phyloP scores from a whole-genome alignment of 2,113 vertebrate genomes.

The Dermatemys mawii region DNA sequence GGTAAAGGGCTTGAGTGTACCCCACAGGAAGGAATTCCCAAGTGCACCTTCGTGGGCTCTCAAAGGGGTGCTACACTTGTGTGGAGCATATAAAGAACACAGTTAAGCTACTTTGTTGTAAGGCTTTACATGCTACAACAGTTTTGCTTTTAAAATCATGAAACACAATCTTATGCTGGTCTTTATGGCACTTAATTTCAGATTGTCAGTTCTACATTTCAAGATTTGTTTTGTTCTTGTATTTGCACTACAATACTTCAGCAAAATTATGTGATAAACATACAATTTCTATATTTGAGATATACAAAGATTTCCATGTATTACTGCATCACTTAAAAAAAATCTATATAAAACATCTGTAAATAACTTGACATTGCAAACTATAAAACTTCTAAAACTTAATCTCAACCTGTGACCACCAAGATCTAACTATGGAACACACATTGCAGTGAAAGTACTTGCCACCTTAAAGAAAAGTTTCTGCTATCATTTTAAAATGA shows the following conservation, averaged over 20 bases:
- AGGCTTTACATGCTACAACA: slow-evolving; percentile 1
- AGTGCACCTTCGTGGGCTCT: no score
- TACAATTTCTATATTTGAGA: background rate
- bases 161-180: slow-evolving; percentile 38
- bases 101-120: slow-evolving; percentile 8
- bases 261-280: background rate
- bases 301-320: background rate
- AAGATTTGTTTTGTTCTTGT: background rate
- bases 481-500: background rate
- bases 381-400: background rate
- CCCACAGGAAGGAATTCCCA: no score
- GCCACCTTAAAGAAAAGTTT: background rate
- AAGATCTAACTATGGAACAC: background rate
- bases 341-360: background rate
- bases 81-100: slow-evolving; percentile 24
- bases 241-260: slow-evolving; percentile 6
- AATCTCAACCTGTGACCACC: background rate
- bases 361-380: background rate
- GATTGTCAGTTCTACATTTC: background rate
- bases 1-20: no score
- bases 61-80: no score
- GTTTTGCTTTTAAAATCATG: background rate
- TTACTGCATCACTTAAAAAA: background rate
- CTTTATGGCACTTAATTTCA: background rate
- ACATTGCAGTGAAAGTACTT: background rate